A percentile compares a stretch with the other conserved stretches of the same genome.
Conservation (phyloP, 1,140 invertebrate genomes). For the Lamellibrachia luymesi region DNA sequence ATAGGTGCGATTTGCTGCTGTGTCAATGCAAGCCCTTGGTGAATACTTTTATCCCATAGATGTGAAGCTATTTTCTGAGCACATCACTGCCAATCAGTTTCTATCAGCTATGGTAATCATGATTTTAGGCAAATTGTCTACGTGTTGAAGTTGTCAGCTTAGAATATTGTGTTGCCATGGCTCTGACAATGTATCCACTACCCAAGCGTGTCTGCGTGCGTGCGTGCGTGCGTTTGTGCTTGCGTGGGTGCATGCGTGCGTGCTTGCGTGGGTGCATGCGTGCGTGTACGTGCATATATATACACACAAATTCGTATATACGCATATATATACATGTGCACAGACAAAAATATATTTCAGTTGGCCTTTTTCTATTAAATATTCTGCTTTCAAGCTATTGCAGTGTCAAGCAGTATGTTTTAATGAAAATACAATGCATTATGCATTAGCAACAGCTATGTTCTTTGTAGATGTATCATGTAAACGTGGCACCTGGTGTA, state of each 20-base stretch:
- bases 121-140: too few species aligned
- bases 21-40: not conserved
- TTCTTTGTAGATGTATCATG: not conserved
- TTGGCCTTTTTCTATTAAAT: not conserved
- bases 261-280: not conserved
- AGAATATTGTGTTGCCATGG: too few species aligned
- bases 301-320: not conserved
- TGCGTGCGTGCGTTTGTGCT: too few species aligned
- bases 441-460: not conserved
- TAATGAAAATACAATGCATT: not conserved
- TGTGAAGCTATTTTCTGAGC: not conserved
- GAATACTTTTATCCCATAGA: not conserved
- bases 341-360: not conserved
- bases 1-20: not conserved
- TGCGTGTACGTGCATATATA: not conserved
- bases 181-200: too few species aligned
- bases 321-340: not conserved
- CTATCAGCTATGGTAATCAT: too few species aligned
- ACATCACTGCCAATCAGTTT: too few species aligned
- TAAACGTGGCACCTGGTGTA: not conserved
- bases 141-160: too few species aligned
- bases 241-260: too few species aligned
- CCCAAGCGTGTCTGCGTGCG: too few species aligned
- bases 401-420: not conserved
- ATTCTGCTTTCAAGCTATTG: not conserved